Conservation (phyloP, 2,797 vertebrate species). For the Thripadectes ignobilis region DNA sequence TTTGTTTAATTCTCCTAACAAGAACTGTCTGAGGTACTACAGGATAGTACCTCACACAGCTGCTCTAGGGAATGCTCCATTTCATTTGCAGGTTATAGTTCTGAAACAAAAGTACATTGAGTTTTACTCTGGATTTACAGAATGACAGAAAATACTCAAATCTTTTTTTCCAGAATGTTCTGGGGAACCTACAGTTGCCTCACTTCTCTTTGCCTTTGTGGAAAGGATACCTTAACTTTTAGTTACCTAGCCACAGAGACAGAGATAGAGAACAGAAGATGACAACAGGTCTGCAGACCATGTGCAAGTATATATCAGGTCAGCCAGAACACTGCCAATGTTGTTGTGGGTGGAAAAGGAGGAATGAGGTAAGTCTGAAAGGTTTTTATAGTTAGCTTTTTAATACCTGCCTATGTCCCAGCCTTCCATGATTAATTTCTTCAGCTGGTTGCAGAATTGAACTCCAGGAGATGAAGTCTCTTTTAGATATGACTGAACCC, state of each 20-base stretch:
- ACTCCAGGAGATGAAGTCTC: background rate
- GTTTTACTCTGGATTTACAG: background rate
- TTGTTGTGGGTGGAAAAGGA: background rate
- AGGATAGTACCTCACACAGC: background rate
- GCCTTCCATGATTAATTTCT: background rate
- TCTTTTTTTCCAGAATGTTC: background rate
- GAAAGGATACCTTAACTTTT: background rate
- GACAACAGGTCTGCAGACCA: background rate
- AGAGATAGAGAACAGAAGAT: background rate
- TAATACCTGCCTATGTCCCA: background rate
- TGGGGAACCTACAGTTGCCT: background rate
- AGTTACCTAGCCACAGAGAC: background rate
- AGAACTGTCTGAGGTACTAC: background rate
- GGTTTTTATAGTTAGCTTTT: background rate
- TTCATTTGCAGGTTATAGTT: background rate
- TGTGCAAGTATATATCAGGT: background rate
- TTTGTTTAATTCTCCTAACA: background rate
- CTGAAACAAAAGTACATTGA: background rate
- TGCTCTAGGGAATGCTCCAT: background rate
- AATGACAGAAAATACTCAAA: background rate
- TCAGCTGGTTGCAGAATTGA: background rate
- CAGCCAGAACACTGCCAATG: background rate
- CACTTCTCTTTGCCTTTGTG: background rate
- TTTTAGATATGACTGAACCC: slow-evolving; percentile 46
- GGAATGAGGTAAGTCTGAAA: background rate